A percentile compares a stretch with the other conserved stretches of the same genome.
Evolutionary conservation across 2,113 vertebrate species (phyloP).

Genomic region (Heterotilapia buettikoferi): DNA sequence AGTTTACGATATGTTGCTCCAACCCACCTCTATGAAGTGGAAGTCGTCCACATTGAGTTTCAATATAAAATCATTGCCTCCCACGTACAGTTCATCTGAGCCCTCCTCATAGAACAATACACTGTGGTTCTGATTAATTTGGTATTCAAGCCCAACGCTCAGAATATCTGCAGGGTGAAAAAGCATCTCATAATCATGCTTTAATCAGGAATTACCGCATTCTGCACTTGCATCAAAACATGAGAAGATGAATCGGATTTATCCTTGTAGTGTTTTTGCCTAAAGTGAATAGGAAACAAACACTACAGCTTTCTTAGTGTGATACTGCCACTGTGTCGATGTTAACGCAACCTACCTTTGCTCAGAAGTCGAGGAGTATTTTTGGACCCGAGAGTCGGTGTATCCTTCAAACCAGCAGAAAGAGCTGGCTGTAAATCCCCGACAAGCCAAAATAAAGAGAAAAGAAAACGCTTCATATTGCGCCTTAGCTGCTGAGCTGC

Average conservation of each 20-base stretch:
- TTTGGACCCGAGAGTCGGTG: slow-evolving; percentile 10
- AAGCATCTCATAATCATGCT: background rate
- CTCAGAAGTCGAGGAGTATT: slow-evolving; percentile 53
- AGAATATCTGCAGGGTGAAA: slow-evolving; percentile 15
- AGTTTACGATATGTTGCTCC: no score
- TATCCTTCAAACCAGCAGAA: background rate
- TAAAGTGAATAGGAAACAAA: background rate
- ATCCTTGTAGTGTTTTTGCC: background rate
- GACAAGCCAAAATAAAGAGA: background rate
- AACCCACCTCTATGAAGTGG: slow-evolving; percentile 50
- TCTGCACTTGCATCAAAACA: background rate
- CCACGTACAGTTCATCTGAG: slow-evolving; percentile 48
- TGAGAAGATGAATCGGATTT: background rate
- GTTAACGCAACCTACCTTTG: slow-evolving; percentile 39
- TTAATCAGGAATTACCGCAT: background rate
- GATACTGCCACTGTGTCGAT: background rate
- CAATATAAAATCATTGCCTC: slow-evolving; percentile 46
- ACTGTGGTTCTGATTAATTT: slow-evolving; percentile 25
- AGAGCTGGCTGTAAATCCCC: background rate
- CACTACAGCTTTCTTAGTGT: accelerated
- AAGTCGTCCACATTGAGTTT: slow-evolving; percentile 29
- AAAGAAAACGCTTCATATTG: slow-evolving; percentile 3
- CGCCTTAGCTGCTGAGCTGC: background rate
- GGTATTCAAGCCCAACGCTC: background rate
- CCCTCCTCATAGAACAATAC: slow-evolving; percentile 49